These are phyloP conservation scores for Oncorhynchus kisutch DNA, from an alignment of 2,113 vertebrate genomes.

Conservation along the genomic window DNA sequence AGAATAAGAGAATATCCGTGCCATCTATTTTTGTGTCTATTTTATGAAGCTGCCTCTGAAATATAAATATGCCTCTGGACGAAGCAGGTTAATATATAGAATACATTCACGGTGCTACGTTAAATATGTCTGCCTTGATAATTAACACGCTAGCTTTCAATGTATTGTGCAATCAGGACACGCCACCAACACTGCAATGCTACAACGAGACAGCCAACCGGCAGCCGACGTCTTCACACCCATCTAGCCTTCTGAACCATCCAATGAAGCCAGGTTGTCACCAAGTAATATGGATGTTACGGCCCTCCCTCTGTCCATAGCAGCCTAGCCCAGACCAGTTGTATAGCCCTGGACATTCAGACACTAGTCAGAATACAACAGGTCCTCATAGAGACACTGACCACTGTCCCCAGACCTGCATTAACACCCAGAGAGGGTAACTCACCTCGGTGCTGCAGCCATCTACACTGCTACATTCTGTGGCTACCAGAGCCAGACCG, in stretches of 20 bases:
- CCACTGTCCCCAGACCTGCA: background rate
- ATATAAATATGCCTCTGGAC: conserved; percentile 3
- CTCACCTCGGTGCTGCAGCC: conserved; percentile 63
- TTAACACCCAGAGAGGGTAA: conserved; percentile 32
- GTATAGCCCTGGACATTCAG: conserved; percentile 12
- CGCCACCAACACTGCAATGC: background rate
- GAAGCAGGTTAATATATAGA: background rate
- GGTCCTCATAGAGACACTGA: conserved; percentile 14
- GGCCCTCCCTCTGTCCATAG: conserved; percentile 12
- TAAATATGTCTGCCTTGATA: background rate
- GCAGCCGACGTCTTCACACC: conserved; percentile 15
- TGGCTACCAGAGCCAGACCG: conserved; percentile 36
- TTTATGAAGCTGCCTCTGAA: conserved; percentile 13
- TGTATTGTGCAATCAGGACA: background rate
- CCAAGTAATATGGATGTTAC: conserved; percentile 18
- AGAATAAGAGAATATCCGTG: conserved; percentile 30
- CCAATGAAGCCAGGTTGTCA: conserved; percentile 10
- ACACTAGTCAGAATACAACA: background rate
- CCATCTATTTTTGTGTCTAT: conserved; percentile 10
- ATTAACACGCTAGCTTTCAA: background rate
- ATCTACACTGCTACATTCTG: conserved; percentile 29
- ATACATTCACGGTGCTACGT: conserved; percentile 2
- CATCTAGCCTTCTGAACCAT: background rate
- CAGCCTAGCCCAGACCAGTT: conserved; percentile 17
- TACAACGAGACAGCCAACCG: background rate